Conservation (phyloP, 2,113 vertebrate genomes). For the Syngnathus floridae region DNA sequence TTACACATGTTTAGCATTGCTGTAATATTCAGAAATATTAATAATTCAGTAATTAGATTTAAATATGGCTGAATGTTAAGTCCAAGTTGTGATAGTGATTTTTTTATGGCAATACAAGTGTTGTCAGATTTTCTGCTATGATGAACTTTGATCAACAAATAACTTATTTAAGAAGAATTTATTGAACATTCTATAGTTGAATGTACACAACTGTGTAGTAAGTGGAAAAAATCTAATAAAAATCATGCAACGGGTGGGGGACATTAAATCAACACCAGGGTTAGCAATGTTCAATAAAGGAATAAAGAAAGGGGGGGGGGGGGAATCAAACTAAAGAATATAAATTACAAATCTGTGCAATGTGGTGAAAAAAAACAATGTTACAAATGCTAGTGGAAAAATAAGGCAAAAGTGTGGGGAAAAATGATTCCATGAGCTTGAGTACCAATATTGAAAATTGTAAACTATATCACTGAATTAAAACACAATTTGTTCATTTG, state of each 20-base stretch:
- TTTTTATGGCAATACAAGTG: not conserved
- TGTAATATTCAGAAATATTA: too few relatives aligned
- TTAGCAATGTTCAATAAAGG: slow-evolving; percentile 52
- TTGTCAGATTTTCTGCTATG: not conserved
- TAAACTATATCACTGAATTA: not conserved
- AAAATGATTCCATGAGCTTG: not conserved
- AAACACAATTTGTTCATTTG: not conserved
- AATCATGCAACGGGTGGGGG: slow-evolving; percentile 60
- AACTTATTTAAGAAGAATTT: slow-evolving; percentile 61
- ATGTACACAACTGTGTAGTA: slow-evolving; percentile 57
- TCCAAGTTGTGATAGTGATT: too few relatives aligned
- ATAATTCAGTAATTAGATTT: too few relatives aligned
- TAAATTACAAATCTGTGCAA: slow-evolving; percentile 88
- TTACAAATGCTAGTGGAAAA: slow-evolving; percentile 15
- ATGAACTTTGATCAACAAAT: not conserved
- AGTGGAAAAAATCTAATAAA: slow-evolving; percentile 52
- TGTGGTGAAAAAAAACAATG: slow-evolving; percentile 57
- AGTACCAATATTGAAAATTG: not conserved
- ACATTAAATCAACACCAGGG: slow-evolving; percentile 22
- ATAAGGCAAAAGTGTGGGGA: slow-evolving; percentile 3
- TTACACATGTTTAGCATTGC: too few relatives aligned
- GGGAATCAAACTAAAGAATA: slow-evolving; percentile 68
- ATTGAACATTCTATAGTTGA: slow-evolving; percentile 62
- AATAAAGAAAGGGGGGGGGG: slow-evolving; percentile 43
- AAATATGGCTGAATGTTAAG: too few relatives aligned